Evolutionary conservation across 2,113 vertebrate genomes (phyloP), one percentile per base, ranked within the genome.

Genomic region (Callipepla californica): DNA sequence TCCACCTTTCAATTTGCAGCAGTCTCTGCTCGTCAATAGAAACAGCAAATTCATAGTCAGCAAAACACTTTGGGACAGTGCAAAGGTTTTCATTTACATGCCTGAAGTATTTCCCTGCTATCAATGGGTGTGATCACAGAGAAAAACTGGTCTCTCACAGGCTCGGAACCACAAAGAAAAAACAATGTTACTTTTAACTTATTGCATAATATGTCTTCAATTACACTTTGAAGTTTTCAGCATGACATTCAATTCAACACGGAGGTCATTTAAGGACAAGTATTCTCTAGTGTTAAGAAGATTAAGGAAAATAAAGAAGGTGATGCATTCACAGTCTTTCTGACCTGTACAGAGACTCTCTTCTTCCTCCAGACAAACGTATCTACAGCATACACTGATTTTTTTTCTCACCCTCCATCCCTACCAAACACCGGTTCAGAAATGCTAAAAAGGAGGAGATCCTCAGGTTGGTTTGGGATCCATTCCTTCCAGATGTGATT

Each of bases 201-300:
- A 74, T 77, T 87, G 69, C 44, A 42, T 32, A 63, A 80, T 80
- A 70, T 75, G 34, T 59, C 73, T 68, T 74, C 65, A 75, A 25
- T 77, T 44, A 87, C 25, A 50, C 75, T 81, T 93, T 68, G 13
- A 92, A 86, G 57, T 78, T 92, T 86, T 61, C 48, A 87, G 26
- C 21, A n/a, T 21, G 77, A 69, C 42, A 58, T 23, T 45, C 7
- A 13, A 92, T 48, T 74, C 66, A 81, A 78, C 68, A 36, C 20
- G 82, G 78, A 86, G 80, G 88, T 86, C 55, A 66, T 32, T 89
- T 77, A 82, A 96, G 92, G 94, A 82, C 57, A 87, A 85, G 23
- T 11, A 67, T 36, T 87, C 34, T 83, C 68, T 42, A 81, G 25
- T 22, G 61, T 68, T 59, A 86, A 51, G n/a, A 19, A 42, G 30